phyloP scores from a whole-genome alignment of 2,113 vertebrate genomes.

The Coptodon bakossiorum region DNA sequence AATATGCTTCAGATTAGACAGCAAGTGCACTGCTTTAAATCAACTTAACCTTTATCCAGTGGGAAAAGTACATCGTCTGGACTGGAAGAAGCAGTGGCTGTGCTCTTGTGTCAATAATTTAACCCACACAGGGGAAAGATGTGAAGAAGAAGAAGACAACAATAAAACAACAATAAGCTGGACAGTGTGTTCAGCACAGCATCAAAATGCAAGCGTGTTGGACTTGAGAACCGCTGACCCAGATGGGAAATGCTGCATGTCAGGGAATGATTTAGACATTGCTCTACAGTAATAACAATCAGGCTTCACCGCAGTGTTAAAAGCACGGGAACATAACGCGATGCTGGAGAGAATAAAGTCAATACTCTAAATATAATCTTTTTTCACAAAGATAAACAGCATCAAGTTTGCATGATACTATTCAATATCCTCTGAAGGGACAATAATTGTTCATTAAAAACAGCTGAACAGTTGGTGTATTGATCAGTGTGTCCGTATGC shows the following conservation, averaged over 20 bases:
- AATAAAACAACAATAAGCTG: neutral
- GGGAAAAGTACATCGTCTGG: neutral
- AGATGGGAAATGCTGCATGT: neutral
- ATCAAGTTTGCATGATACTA: neutral
- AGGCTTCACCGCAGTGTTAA: neutral
- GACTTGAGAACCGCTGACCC: neutral
- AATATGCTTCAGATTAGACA: neutral
- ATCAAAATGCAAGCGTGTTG: neutral
- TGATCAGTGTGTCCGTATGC: conserved; percentile 2
- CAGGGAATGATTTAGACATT: neutral
- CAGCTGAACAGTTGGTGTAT: conserved; percentile 14
- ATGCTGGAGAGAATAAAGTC: neutral
- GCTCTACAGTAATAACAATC: neutral
- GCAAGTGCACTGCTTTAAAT: neutral
- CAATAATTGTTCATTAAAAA: conserved; percentile 17
- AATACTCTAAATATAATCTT: conserved; percentile 6
- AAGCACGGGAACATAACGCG: neutral
- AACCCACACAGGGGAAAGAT: neutral
- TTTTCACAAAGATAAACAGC: conserved; percentile 1
- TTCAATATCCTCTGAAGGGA: neutral
- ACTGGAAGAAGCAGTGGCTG: neutral
- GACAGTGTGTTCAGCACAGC: neutral
- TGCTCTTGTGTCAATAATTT: neutral
- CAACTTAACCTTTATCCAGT: neutral
- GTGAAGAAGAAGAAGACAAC: neutral